A percentile compares a stretch with the other conserved stretches of the same genome.
These are phyloP conservation scores for Coturnix japonica DNA, from an alignment of 2,113 vertebrate genomes.

Conservation along the genomic window DNA sequence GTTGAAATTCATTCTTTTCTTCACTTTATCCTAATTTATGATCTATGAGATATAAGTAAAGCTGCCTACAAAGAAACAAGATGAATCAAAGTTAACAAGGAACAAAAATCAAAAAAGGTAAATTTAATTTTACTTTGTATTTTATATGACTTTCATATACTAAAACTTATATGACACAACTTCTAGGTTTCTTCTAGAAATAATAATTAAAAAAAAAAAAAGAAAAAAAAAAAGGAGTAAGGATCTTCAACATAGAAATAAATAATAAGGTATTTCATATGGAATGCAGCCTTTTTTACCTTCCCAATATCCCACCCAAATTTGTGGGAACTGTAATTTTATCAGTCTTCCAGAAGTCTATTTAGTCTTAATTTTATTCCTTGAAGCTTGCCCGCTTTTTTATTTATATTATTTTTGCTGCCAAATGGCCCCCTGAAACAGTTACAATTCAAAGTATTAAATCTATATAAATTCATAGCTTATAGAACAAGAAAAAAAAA, in stretches of 20 bases:
- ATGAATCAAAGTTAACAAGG: not conserved
- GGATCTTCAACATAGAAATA: not conserved
- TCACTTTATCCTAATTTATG: not conserved
- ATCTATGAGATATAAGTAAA: not conserved
- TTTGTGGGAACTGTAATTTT: not conserved
- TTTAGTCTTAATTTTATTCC: not conserved
- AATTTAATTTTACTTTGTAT: not conserved
- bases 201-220: not conserved
- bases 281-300: not conserved
- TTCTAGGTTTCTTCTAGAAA: not conserved
- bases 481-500: conserved; percentile 9
- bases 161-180: not conserved
- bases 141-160: not conserved
- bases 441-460: not conserved
- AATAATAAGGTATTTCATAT: not conserved
- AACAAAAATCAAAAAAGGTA: not conserved
- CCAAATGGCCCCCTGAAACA: not conserved
- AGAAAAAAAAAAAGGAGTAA: fast-evolving
- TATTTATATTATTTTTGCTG: not conserved
- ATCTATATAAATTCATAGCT: not conserved
- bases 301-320: not conserved
- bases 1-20: not conserved
- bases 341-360: not conserved
- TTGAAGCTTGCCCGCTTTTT: not conserved
- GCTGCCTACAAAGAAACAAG: not conserved